Evolutionary conservation across 2,797 vertebrate genomes (phyloP).

Genomic region (Chloroceryle inda): DNA sequence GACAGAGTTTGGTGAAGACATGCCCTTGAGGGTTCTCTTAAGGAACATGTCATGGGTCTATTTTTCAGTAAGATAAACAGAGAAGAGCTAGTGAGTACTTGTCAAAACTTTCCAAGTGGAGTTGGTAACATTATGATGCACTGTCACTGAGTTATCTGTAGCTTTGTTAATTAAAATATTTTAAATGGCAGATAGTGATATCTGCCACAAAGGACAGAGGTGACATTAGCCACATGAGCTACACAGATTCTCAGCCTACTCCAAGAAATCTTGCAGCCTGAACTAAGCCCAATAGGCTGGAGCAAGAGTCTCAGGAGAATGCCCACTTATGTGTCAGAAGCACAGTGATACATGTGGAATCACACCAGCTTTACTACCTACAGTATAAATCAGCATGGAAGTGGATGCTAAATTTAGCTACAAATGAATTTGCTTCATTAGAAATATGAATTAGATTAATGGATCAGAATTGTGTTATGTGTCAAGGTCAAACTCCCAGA

Average conservation of each 20-base stretch:
- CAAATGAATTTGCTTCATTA: background rate
- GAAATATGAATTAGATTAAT: background rate
- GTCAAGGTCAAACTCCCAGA: background rate
- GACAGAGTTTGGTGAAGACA: background rate
- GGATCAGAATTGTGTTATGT: background rate
- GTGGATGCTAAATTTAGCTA: background rate
- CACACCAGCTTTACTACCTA: background rate
- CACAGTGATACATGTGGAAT: rapidly evolving
- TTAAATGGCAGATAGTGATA: background rate
- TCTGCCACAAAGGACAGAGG: background rate
- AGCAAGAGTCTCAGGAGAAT: background rate
- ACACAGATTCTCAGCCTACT: background rate
- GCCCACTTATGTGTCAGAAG: background rate
- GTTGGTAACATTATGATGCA: background rate
- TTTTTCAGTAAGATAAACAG: background rate
- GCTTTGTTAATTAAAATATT: background rate
- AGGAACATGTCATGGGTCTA: background rate
- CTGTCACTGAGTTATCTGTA: background rate
- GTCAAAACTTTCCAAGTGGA: background rate
- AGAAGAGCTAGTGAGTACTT: background rate
- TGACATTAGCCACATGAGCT: background rate
- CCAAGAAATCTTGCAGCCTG: background rate
- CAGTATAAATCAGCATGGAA: background rate
- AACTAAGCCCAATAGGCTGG: background rate
- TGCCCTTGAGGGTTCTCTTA: background rate